Percentiles rank a stretch among this genome's conserved stretches.
Conservation (phyloP, 2,113 vertebrate genomes). For the Platycercus adscitus region DNA sequence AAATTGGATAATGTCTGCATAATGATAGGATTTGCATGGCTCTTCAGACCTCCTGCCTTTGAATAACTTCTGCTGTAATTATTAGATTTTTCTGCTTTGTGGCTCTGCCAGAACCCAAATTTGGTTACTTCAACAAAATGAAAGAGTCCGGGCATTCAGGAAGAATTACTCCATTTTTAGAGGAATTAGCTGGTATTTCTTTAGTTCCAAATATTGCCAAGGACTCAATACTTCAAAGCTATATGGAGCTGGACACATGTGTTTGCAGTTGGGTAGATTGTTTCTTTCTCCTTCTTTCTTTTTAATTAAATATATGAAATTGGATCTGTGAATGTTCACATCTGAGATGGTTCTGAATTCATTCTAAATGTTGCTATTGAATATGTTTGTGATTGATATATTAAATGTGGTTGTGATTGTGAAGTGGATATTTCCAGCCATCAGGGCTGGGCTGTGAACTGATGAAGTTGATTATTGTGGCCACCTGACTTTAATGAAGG, state of each 20-base stretch:
- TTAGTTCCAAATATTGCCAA: background rate
- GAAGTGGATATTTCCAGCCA: background rate
- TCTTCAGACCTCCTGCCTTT: conserved; percentile 29
- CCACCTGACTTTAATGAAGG: background rate
- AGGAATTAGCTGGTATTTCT: background rate
- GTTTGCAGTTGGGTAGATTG: background rate
- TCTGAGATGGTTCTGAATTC: background rate
- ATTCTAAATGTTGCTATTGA: background rate
- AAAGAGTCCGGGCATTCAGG: background rate
- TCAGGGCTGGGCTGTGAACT: background rate
- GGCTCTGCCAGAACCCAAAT: background rate
- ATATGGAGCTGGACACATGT: background rate
- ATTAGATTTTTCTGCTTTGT: background rate
- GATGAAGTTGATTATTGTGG: background rate
- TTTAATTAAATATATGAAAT: background rate
- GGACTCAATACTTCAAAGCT: background rate
- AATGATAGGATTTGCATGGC: conserved; percentile 44
- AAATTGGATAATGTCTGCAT: conserved; percentile 52
- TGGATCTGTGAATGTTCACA: background rate
- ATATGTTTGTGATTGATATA: background rate
- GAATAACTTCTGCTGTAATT: conserved; percentile 33
- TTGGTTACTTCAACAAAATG: background rate
- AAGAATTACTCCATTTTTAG: background rate
- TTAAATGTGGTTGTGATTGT: background rate
- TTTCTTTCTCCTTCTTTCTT: background rate